Percentiles rank a stretch among this genome's conserved stretches.
Evolutionary conservation across 2,113 vertebrate species (phyloP).

Genomic region (Datnioides undecimradiatus): DNA sequence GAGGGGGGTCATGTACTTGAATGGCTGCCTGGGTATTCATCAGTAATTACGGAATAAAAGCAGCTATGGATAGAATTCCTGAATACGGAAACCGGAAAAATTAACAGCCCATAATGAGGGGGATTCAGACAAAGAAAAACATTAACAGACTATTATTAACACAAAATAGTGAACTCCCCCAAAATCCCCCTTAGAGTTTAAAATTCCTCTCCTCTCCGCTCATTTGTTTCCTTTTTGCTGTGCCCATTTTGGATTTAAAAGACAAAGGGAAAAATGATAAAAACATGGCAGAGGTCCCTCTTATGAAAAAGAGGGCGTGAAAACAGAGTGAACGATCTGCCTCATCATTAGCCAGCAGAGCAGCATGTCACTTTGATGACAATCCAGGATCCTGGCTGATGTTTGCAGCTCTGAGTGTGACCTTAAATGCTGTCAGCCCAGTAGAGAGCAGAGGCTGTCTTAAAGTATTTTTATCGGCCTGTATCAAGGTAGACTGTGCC

Average conservation of each 20-base stretch:
- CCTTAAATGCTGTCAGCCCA: conserved; percentile 16
- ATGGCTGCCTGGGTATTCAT: conserved; percentile 43
- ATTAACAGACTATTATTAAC: conserved; percentile 33
- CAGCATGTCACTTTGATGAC: conserved; percentile 10
- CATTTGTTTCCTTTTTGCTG: background rate
- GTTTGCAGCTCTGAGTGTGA: background rate
- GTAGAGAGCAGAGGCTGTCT: background rate
- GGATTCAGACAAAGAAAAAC: conserved; percentile 18
- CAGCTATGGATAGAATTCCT: conserved; percentile 50
- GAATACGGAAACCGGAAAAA: conserved; percentile 48
- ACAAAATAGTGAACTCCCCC: background rate
- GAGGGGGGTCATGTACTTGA: conserved; percentile 8
- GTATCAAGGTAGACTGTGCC: background rate
- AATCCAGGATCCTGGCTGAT: conserved; percentile 3
- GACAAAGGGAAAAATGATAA: background rate
- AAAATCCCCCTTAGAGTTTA: conserved; percentile 27
- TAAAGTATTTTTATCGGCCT: background rate
- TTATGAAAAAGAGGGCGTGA: conserved; percentile 11
- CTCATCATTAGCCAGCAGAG: conserved; percentile 2
- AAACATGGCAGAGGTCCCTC: background rate
- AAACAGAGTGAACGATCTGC: background rate
- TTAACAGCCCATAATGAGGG: conserved; percentile 4
- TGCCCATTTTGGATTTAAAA: background rate
- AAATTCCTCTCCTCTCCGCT: background rate
- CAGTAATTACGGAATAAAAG: conserved; percentile 62